A percentile compares a stretch with the other conserved stretches of the same genome.
These are phyloP conservation scores for Acanthaster planci DNA, from an alignment of 35 echinoderm and acorn worm species.

Conservation along the genomic window DNA sequence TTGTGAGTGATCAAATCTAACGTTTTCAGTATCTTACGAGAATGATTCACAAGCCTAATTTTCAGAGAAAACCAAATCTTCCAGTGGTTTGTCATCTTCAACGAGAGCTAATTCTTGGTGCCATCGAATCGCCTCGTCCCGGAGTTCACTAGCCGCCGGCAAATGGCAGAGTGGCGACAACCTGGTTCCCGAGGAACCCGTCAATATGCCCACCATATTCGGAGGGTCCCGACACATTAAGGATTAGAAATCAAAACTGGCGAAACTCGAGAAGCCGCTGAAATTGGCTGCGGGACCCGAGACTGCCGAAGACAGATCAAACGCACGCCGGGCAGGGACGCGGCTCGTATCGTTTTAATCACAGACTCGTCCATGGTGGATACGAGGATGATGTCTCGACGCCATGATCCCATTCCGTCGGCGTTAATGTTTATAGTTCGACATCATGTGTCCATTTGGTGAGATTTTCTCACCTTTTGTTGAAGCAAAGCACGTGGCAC, in stretches of 20 bases:
- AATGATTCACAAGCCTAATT: no score
- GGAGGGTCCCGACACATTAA: background rate
- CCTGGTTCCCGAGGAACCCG: background rate
- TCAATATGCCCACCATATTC: background rate
- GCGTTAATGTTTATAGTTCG: no score
- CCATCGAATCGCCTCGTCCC: no score
- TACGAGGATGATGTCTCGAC: background rate
- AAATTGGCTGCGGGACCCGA: background rate
- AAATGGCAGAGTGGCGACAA: conserved; percentile 4
- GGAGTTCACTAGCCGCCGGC: background rate
- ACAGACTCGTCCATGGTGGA: background rate
- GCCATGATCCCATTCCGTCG: no score
- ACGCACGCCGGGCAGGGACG: background rate
- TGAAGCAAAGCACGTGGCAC: no score
- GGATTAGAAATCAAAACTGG: conserved; percentile 27
- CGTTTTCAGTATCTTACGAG: no score
- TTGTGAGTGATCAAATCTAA: no score
- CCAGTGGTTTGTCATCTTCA: no score
- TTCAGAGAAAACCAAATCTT: no score
- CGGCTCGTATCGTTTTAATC: background rate
- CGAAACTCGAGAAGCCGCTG: conserved; percentile 7
- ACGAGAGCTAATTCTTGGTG: no score
- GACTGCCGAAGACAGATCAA: background rate
- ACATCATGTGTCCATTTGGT: no score
- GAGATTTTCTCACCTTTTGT: no score